Evolutionary conservation across 2,797 vertebrate species (phyloP), one percentile per base, ranked within the genome.

Genomic region (Sorex maritimensis): DNA sequence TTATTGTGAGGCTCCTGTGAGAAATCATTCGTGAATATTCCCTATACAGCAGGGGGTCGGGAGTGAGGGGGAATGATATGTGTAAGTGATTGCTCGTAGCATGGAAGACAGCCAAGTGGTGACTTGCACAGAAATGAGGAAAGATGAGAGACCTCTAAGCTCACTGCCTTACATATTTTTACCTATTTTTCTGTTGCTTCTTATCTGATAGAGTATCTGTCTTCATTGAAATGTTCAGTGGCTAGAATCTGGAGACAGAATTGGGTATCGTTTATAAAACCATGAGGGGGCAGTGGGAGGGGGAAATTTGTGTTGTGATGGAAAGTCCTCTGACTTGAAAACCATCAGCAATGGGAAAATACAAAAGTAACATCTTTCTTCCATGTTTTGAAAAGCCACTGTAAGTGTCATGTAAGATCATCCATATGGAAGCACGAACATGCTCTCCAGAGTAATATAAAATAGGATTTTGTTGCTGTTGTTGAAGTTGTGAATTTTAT

Each of bases 151-250:
- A 10, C 28, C 6, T 23, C 69, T 84, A 10, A 58, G 78, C 61
- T 68, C 46, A 87, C 65, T 46, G 67, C n/a, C 79, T 93, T 92
- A 49, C 34, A 6, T 80, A 52, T 69, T 93, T 87, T 80, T 80
- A 38, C 55, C 30, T 75, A 0, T 81, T 96, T 30, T 81, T 30
- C 69, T 69, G 72, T 79, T 85, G 44, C 61, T 90, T 55, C 41
- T 81, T 34, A 77, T 92, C 63, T 41, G 63, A n/a, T 26, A 4
- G n/a, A 5, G 21, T 67, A 91, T 80, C 78, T 78, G 1, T 92
- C 83, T 94, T 93, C 73, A 67, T 11, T 69, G 34, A 34, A 34
- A 44, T 28, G 23, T 58, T 65, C 49, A 24, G 26, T 71, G 61
- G 34, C 41, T 74, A 28, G 41, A 86, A 90, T 83, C 52, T 17